A percentile compares a stretch with the other conserved stretches of the same genome.
phyloP scores from a whole-genome alignment of 30 jellyfish, hydroid and myxozoan species.

The Clytia hemisphaerica region DNA sequence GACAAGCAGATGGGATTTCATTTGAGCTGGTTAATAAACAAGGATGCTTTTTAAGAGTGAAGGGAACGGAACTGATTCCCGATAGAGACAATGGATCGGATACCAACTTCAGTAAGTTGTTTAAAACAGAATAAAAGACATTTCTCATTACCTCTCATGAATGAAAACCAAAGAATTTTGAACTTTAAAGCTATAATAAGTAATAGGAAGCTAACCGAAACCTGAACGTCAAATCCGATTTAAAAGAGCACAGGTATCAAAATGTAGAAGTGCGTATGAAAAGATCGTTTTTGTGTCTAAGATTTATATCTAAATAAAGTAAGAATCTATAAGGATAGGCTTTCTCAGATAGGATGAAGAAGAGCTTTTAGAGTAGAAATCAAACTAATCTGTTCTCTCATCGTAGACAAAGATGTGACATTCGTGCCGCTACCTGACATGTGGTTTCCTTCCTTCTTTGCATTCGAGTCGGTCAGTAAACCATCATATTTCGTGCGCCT shows the following conservation, averaged over 20 bases:
- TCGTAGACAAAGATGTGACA: slow-evolving; percentile 81
- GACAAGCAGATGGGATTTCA: slow-evolving; percentile 87
- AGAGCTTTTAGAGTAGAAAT: no score
- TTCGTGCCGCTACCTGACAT: slow-evolving; percentile 92
- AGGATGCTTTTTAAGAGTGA: slow-evolving; percentile 63
- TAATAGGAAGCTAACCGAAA: no score
- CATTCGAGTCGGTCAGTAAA: slow-evolving; percentile 88
- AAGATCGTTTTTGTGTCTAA: no score
- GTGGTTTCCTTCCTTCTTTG: slow-evolving; percentile 87
- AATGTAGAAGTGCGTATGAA: no score
- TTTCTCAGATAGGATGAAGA: neutral
- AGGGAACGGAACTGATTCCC: slow-evolving; percentile 58
- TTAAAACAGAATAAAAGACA: neutral
- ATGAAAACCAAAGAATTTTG: no score
- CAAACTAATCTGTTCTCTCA: neutral
- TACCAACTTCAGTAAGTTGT: slow-evolving; percentile 74
- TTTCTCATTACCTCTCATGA: neutral
- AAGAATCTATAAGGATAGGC: neutral
- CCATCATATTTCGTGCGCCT: slow-evolving; percentile 87
- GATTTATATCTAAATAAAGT: neutral
- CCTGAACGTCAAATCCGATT: neutral
- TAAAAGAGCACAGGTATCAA: neutral
- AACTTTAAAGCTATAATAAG: no score
- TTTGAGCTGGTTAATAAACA: slow-evolving; percentile 82
- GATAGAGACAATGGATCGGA: slow-evolving; percentile 77